Base-by-base conservation (phyloP, 53 echinoderm and acorn worm genomes). In the Echinometra lucunter region DNA sequence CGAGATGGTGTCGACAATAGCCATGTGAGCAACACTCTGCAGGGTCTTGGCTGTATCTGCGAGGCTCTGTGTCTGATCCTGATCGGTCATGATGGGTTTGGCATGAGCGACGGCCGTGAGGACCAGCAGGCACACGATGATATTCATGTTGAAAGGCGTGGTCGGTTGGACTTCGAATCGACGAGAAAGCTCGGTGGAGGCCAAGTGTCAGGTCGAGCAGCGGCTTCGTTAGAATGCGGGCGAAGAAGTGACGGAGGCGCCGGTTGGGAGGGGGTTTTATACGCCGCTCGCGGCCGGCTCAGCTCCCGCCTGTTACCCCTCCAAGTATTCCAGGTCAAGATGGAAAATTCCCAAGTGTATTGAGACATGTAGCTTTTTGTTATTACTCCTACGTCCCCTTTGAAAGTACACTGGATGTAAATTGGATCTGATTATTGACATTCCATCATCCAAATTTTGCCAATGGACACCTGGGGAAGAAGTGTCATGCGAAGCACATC, bases 161-260 rank as follows among this genome's bases (percentile, higher is more conserved):
- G 78, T 42, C 4, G 42, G 78, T 45, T 49, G 85, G 45, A 7
- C n/a, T 81, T 44, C 44, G 9, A 47, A 27, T 85, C 49, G 49
- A 85, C 45, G n/a, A 49, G 85, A 85, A 85, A 85, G 85, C 85
- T 85, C 85, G 85, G 85, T 45, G 49, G 28, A 47, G 53, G 21
- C 28, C 6, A 27, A n/a, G 85, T 12, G 85, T n/a, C 28, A 49
- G 49, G 23, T n/a, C 38, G 42, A 42, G 78, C 11, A 15, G 45
- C 30, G 1, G 85, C 85, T 85, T n/a, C 53, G 28, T n/a, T n/a
- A 28, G 47, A 47, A 85, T 49, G 49, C 85, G 27, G 19, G 85
- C 30, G 49, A 53, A 45, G 85, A 85, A 85, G 85, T 85, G 85
- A 49, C 27, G 13, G 18, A 28, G 45, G 85, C 85, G 85, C 49